phyloP scores from a whole-genome alignment of 2,797 vertebrate species.

The Enteromius unitaeniatus region DNA sequence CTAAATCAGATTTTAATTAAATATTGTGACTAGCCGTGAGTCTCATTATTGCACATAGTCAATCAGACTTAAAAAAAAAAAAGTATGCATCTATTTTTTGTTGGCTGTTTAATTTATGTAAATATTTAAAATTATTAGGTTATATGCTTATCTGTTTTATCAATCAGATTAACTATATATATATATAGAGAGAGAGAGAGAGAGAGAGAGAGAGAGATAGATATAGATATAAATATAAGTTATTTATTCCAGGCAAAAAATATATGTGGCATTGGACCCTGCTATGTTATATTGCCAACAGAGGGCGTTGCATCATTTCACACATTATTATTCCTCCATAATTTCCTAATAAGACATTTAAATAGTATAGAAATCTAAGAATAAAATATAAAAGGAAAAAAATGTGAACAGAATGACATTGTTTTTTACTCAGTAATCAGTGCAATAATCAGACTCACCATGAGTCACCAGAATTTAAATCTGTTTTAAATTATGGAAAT shows the following conservation, averaged over 20 bases:
- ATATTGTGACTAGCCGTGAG: not conserved
- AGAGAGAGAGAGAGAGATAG: no score
- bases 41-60: not conserved
- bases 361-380: not conserved
- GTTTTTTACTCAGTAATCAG: not conserved
- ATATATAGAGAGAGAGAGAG: no score
- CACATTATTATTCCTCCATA: not conserved
- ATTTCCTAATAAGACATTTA: not conserved
- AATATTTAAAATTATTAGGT: not conserved
- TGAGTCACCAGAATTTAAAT: not conserved
- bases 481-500: not conserved
- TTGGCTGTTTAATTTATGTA: not conserved
- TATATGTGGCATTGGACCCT: not conserved
- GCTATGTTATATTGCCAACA: not conserved
- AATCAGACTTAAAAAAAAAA: not conserved
- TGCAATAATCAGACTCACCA: not conserved
- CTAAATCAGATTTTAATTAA: not conserved
- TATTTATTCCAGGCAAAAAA: not conserved
- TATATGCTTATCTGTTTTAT: no score
- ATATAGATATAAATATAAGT: no score
- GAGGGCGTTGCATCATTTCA: slow-evolving; percentile 18
- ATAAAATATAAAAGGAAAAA: not conserved
- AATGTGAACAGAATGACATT: not conserved
- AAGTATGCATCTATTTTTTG: not conserved
- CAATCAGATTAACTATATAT: not conserved